Evolutionary conservation across 2,113 vertebrate species (phyloP), one percentile per base, ranked within the genome.

Genomic region (Rhizomys pruinosus): DNA sequence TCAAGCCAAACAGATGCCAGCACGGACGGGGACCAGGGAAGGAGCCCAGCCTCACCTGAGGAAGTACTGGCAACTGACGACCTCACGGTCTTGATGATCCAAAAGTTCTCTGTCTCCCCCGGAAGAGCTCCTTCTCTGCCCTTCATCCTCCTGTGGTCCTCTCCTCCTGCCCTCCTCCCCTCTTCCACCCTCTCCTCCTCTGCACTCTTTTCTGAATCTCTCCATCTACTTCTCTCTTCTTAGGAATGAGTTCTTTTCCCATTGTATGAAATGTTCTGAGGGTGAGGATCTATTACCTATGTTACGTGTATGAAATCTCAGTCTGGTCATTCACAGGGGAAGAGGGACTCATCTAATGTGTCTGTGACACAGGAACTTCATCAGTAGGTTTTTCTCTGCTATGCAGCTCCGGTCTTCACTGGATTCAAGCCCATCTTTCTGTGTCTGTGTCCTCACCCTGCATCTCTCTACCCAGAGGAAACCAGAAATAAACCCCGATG

Each of bases 401-500:
- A 63, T 71, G 96, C 91, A 37, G 47, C 57, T 94, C 95, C 82
- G 84, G 91, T 66, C 97, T 92, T 91, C 73, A 93, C 71, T 89
- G 82, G 68, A 97, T 94, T 37, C 22, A 97, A 94, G 44, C 59
- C 2, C 57, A 52, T 84, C 8, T 63, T 25, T 81, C n/a, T 66
- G 29, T 92, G 95, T 81, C 92, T 81, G 61, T 96, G 94, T 95
- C 93, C 97, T 95, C 88, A 29, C 64, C 93, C 97, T 84, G 42
- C 8, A 3, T 93, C 96, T 97, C 96, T 96, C 95, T 96, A 92
- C 61, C 69, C 93, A 95, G 93, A 37, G 81, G 78, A 93, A 97
- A 95, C 82, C 66, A 97, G 96, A 95, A 96, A 96, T 95, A 97
- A 98, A 97, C 96, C 93, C 93, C 97, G 97, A 97, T 97, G 90